Percentiles rank a stretch among this genome's conserved stretches.
phyloP scores from a whole-genome alignment of 2,797 vertebrate species.

The Coranthus polyacanthus region DNA sequence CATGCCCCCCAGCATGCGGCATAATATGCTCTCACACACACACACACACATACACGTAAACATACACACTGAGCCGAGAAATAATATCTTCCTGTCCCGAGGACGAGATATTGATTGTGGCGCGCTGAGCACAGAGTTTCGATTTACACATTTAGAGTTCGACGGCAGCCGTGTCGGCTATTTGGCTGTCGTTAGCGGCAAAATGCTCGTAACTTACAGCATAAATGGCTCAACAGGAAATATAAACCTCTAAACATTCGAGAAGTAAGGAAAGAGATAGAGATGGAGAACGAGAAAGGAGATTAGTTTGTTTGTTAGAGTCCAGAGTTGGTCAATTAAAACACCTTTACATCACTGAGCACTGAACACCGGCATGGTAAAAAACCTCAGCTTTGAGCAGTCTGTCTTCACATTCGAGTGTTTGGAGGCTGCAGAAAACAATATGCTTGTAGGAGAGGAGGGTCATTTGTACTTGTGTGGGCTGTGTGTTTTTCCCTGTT shows the following conservation, averaged over 20 bases:
- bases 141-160: constrained; percentile 79
- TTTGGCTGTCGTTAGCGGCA: constrained; percentile 70
- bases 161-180: constrained; percentile 68
- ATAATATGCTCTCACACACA: constrained; percentile 34
- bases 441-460: constrained; percentile 11
- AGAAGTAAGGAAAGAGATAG: background rate
- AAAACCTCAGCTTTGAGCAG: background rate
- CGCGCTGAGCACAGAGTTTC: constrained; percentile 63
- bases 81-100: constrained; percentile 76
- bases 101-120: constrained; percentile 75
- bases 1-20: constrained; percentile 24
- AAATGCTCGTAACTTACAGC: constrained; percentile 73
- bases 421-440: constrained; percentile 24
- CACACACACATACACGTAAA: constrained; percentile 19
- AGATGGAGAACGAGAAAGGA: background rate
- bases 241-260: constrained; percentile 1
- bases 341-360: constrained; percentile 9
- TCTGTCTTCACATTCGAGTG: constrained; percentile 14
- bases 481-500: constrained; percentile 36
- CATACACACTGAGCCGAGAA: constrained; percentile 40
- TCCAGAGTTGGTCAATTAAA: constrained; percentile 29
- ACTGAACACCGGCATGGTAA: too few species aligned
- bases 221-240: constrained; percentile 57
- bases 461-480: constrained; percentile 34
- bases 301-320: constrained; percentile 12